These are phyloP conservation scores for Triplophysa yarkandensis DNA, from an alignment of 2,797 vertebrate genomes.

Conservation along the genomic window DNA sequence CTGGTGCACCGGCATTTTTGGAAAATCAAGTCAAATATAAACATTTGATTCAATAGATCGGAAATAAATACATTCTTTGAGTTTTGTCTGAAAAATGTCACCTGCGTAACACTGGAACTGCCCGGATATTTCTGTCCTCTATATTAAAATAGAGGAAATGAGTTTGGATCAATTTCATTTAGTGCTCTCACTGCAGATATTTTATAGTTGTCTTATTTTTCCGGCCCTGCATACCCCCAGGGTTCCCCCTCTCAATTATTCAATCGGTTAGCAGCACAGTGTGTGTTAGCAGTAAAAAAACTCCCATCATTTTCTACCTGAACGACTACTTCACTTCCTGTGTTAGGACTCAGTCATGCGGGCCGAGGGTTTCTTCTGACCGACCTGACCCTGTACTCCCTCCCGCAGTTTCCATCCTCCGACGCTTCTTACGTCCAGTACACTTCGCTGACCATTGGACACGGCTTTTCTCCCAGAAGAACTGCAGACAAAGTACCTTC, in stretches of 20 bases:
- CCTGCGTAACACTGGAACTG: too few relatives aligned
- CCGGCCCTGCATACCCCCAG: background rate
- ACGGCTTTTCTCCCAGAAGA: constrained; percentile 1
- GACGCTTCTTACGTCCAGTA: constrained; percentile 25
- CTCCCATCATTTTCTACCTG: constrained; percentile 48
- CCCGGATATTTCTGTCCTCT: constrained; percentile 12
- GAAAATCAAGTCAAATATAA: too few relatives aligned
- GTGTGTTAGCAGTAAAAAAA: constrained; percentile 36
- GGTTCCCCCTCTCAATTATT: constrained; percentile 36
- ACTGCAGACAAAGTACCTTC: constrained; percentile 40
- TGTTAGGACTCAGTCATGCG: constrained; percentile 40
- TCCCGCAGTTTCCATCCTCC: constrained; percentile 13
- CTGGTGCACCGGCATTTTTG: too few relatives aligned
- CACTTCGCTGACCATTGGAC: constrained; percentile 45
- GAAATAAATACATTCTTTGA: too few relatives aligned
- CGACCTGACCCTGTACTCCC: constrained; percentile 26
- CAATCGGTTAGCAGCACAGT: constrained; percentile 22
- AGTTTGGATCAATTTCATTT: constrained; percentile 10
- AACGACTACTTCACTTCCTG: constrained; percentile 43
- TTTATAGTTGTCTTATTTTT: constrained; percentile 21
- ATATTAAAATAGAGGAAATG: constrained; percentile 28
- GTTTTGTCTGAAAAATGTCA: too few relatives aligned
- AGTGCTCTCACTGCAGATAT: constrained; percentile 4
- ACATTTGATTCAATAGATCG: too few relatives aligned
- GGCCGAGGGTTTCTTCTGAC: constrained; percentile 38